phyloP scores from a whole-genome alignment of 2,113 vertebrate genomes.

The Lepisosteus osseus region DNA sequence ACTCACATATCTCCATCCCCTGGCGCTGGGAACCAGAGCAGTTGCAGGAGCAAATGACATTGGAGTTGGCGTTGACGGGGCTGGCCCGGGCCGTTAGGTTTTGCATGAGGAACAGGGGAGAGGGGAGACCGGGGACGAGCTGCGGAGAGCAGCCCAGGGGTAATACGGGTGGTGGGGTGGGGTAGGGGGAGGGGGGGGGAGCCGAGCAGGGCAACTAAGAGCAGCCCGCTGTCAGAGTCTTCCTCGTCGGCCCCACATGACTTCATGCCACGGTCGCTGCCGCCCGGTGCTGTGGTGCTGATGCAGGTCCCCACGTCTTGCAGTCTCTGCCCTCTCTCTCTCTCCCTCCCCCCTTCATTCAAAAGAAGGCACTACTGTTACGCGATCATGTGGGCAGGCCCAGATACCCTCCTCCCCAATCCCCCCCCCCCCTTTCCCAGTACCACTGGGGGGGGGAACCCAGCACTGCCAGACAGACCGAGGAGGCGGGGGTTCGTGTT shows the following conservation, averaged over 20 bases:
- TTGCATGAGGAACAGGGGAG: conserved; percentile 65
- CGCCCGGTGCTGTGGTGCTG: conserved; percentile 28
- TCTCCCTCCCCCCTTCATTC: conserved; percentile 36
- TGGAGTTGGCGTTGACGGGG: conserved; percentile 68
- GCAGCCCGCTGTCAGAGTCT: conserved; percentile 41
- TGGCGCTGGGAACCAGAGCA: conserved; percentile 72
- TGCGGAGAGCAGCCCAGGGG: conserved; percentile 58
- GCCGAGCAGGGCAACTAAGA: conserved; percentile 56
- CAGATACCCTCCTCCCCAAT: conserved; percentile 27
- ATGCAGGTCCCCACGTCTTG: conserved; percentile 24
- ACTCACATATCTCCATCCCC: conserved; percentile 80
- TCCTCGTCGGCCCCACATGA: conserved; percentile 22
- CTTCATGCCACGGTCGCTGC: conserved; percentile 33
- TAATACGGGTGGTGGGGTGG: too few species aligned
- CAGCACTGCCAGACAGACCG: conserved; percentile 47
- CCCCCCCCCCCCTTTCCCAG: conserved; percentile 32
- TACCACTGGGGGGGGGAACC: conserved; percentile 15
- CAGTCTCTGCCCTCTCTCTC: conserved; percentile 7
- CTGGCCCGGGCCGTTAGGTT: conserved; percentile 69
- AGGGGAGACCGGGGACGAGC: conserved; percentile 65
- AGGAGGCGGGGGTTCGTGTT: conserved; percentile 12
- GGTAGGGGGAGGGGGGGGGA: conserved; percentile 21
- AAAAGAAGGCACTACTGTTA: conserved; percentile 41
- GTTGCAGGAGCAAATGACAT: conserved; percentile 81
- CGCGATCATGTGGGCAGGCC: conserved; percentile 29